phyloP scores from a whole-genome alignment of 2,888 invertebrate genomes.

The Tetramorium bicarinatum region DNA sequence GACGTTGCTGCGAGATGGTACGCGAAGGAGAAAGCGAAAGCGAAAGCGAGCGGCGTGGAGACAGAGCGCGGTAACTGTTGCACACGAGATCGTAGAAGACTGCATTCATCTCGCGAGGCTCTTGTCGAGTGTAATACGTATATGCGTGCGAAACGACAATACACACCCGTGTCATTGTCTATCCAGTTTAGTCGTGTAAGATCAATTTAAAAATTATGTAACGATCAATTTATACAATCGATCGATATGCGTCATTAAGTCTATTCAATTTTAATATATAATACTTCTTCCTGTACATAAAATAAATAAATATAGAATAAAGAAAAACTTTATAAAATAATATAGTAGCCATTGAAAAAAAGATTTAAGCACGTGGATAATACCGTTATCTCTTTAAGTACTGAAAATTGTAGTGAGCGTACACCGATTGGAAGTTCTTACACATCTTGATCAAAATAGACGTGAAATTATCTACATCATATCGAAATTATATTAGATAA shows the following conservation, averaged over 20 bases:
- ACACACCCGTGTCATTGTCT: slow-evolving; percentile 4
- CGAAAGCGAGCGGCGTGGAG: slow-evolving; percentile 62
- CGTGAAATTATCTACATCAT: background rate
- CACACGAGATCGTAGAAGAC: slow-evolving; percentile 62
- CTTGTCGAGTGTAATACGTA: slow-evolving; percentile 54
- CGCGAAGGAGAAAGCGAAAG: slow-evolving; percentile 78
- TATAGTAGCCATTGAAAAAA: background rate
- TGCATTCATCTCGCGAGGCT: slow-evolving; percentile 61
- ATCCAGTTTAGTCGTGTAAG: background rate
- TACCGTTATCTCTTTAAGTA: background rate
- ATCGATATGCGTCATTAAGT: background rate
- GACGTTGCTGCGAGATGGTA: slow-evolving; percentile 67
- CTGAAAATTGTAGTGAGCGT: background rate
- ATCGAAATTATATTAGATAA: background rate
- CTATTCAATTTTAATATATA: background rate
- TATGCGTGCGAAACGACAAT: slow-evolving; percentile 62
- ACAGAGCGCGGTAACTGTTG: slow-evolving; percentile 61
- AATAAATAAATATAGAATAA: background rate
- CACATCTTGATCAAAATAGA: background rate
- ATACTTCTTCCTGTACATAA: background rate
- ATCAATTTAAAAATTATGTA: background rate
- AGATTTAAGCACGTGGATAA: background rate
- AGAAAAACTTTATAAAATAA: background rate
- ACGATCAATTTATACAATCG: slow-evolving; percentile 4
- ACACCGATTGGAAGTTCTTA: background rate